Percentiles rank a stretch among this genome's conserved stretches.
These are phyloP conservation scores for Napeogenes sylphis DNA, from an alignment of 2,888 invertebrate genomes.

Conservation along the genomic window DNA sequence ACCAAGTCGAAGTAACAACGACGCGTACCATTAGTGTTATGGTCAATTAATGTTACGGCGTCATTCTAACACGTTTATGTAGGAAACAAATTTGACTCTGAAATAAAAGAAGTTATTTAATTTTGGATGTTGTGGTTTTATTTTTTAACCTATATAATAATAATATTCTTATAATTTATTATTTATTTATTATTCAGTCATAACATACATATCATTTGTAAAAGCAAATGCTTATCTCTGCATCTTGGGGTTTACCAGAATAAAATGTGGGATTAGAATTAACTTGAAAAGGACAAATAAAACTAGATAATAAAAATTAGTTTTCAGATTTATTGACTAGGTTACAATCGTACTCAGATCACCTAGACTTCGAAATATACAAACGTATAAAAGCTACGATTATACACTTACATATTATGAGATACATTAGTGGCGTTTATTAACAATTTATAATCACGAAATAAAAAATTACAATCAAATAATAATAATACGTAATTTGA, in stretches of 20 bases:
- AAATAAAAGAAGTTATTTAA: constrained; percentile 78
- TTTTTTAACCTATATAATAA: constrained; percentile 35
- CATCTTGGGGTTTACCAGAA: too few species aligned
- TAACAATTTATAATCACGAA: neutral
- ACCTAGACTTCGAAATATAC: constrained; percentile 51
- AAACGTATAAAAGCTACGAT: constrained; percentile 53
- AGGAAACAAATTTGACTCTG: constrained; percentile 77
- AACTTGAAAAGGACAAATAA: constrained; percentile 28
- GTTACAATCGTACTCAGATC: constrained; percentile 44
- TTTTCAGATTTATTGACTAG: constrained; percentile 62
- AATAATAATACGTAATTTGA: neutral
- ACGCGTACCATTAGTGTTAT: constrained; percentile 69
- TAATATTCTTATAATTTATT: neutral
- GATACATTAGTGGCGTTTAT: constrained; percentile 3
- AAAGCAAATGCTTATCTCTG: too few species aligned
- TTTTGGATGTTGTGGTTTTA: constrained; percentile 72
- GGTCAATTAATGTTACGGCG: constrained; percentile 73
- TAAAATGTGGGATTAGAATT: neutral
- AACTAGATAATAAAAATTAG: constrained; percentile 26
- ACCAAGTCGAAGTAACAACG: constrained; percentile 56
- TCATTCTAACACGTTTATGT: constrained; percentile 76
- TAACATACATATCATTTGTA: too few species aligned
- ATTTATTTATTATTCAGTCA: too few species aligned
- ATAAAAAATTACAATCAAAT: neutral
- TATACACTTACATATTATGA: constrained; percentile 16